Evolutionary conservation across 2,888 invertebrate species (phyloP).

Genomic region (Tetragnatha montana): DNA sequence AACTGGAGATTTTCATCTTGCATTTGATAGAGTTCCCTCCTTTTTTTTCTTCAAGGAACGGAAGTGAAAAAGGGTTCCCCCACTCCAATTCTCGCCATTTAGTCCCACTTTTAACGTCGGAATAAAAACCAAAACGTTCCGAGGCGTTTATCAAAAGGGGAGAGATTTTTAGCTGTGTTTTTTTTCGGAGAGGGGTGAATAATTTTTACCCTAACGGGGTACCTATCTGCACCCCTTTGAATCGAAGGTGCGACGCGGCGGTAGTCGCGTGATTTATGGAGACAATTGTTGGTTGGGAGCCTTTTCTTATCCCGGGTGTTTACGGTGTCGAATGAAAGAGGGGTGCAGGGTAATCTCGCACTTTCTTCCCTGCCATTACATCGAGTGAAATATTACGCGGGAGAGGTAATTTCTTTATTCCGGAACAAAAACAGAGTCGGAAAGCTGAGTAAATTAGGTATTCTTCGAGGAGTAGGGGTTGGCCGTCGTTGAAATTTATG

Average conservation of each 20-base stretch:
- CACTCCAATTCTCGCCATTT: constrained; percentile 16
- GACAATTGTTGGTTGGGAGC: constrained; percentile 25
- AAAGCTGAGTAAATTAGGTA: background rate
- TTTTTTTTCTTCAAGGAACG: background rate
- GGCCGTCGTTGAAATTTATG: constrained; percentile 7
- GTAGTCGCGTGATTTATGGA: constrained; percentile 28
- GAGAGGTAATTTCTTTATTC: background rate
- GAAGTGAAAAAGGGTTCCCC: background rate
- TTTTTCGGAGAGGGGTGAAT: too few species aligned
- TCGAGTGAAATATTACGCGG: constrained; percentile 16
- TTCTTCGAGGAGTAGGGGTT: background rate
- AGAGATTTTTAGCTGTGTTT: constrained; percentile 9
- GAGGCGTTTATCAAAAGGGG: constrained; percentile 21
- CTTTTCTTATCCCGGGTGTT: constrained; percentile 14
- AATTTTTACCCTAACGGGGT: background rate
- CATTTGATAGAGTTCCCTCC: constrained; percentile 17
- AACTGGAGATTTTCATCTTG: constrained; percentile 24
- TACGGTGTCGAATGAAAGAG: constrained; percentile 32
- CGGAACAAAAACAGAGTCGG: background rate
- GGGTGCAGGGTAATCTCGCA: background rate
- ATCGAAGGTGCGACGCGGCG: constrained; percentile 11
- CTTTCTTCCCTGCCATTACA: constrained; percentile 5
- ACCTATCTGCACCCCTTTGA: background rate
- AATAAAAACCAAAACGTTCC: background rate
- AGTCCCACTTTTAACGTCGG: constrained; percentile 17